phyloP scores from a whole-genome alignment of 35 echinoderm and acorn worm species.

The Anneissia japonica region DNA sequence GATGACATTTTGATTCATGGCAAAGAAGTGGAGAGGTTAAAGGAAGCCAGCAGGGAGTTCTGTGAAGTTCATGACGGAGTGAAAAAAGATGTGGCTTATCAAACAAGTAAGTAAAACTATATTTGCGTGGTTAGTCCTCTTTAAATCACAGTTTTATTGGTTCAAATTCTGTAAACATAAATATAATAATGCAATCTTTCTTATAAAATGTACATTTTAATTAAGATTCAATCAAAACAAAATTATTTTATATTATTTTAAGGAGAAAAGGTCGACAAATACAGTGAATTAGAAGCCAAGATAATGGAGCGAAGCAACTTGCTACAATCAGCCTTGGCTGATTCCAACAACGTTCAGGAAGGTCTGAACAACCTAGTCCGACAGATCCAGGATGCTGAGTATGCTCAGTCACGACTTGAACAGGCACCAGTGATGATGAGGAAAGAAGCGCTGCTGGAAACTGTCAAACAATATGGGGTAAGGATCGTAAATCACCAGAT shows the following conservation, averaged over 20 bases:
- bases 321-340: constrained; percentile 79
- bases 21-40: constrained; percentile 78
- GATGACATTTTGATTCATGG: constrained; percentile 76
- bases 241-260: neutral
- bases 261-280: constrained; percentile 80
- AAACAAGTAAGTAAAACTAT: constrained; percentile 72
- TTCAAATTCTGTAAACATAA: too few relatives aligned
- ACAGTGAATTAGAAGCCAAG: constrained; percentile 80
- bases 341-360: constrained; percentile 75
- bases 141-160: too few relatives aligned
- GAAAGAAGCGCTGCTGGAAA: constrained; percentile 50
- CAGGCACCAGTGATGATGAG: constrained; percentile 59
- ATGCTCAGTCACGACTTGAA: constrained; percentile 58
- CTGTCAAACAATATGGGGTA: constrained; percentile 64
- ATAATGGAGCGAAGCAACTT: constrained; percentile 71
- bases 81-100: constrained; percentile 72
- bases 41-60: constrained; percentile 70
- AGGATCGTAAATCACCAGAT: too few relatives aligned
- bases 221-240: too few relatives aligned
- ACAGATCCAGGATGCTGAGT: constrained; percentile 74
- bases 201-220: too few relatives aligned
- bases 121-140: too few relatives aligned
- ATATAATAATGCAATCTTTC: too few relatives aligned
- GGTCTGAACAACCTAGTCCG: constrained; percentile 60
- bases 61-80: constrained; percentile 76